Evolutionary conservation across 2,888 invertebrate species (phyloP).

Genomic region (Cecidostiba fungosa): DNA sequence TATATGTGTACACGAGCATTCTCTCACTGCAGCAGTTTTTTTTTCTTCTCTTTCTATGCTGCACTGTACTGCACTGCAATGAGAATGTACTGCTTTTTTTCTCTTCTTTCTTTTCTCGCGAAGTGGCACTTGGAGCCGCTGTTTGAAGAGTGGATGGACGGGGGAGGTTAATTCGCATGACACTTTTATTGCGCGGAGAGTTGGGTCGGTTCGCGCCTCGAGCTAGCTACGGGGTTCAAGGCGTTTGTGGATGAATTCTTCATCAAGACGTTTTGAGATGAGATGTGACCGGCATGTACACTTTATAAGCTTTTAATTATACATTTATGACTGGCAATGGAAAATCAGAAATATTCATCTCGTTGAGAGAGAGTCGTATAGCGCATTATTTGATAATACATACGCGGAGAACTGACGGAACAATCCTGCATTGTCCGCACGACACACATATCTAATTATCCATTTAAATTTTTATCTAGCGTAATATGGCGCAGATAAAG

Average conservation of each 20-base stretch:
- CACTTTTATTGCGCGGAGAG: slow-evolving; percentile 37
- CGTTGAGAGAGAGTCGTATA: too few species aligned
- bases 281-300: background rate
- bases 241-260: background rate
- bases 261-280: background rate
- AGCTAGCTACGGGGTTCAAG: background rate
- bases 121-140: slow-evolving; percentile 33
- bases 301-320: background rate
- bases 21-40: background rate
- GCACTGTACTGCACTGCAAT: too few species aligned
- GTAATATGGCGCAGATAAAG: background rate
- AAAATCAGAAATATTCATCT: background rate
- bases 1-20: background rate
- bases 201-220: slow-evolving; percentile 14
- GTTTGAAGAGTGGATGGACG: background rate
- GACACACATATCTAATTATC: background rate
- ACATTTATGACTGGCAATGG: background rate
- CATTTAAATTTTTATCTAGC: background rate
- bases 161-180: slow-evolving; percentile 28
- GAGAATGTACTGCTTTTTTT: slow-evolving; percentile 13
- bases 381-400: background rate
- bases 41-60: slow-evolving; percentile 1
- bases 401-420: background rate
- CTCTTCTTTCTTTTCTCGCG: slow-evolving; percentile 22
- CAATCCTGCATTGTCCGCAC: background rate